Base-by-base conservation (phyloP, 2,797 vertebrate species). In the Pyrrhura leucotis region DNA sequence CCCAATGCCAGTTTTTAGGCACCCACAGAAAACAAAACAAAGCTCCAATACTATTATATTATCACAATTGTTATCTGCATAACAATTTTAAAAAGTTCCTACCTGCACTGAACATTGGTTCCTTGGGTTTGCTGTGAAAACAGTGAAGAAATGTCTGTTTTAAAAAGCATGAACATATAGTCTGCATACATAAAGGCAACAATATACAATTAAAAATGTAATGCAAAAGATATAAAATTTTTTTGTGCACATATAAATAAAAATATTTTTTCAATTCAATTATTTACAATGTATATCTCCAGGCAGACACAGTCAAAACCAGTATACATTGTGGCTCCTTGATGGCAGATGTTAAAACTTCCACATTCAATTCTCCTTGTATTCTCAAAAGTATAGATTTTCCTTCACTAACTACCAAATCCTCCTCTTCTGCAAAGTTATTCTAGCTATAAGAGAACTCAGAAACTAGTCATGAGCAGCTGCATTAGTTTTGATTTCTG, bases 31-130 rank as follows among this genome's bases (percentile, higher is more conserved):
- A 85, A 40, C 14, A 65, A 28, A 42, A 23, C 7, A 9, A 39
- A 39, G 23, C 54, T 15, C 42, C 28, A 59, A 65, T n/a, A 47
- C 28, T 62, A 29, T 40, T 74, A 66, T 20, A 7, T 59, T 89
- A 67, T 47, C 35, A 86, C 29, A 50, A 42, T 48, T 69, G 33
- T 76, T 81, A 62, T 68, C 21, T 77, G 33, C 35, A 89, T 74
- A 66, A 91, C 61, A 89, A 85, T 39, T 12, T 31, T 10, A n/a
- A 26, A 47, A 47, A 83, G 54, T 75, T 98, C 99, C 98, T 99
- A 99, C 99, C 99, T 98, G 99, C 98, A 78, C 98, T 99, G 98
- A 99, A 99, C 87, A 99, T 98, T 13, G 99, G 99, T 67, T 99
- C 99, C 98, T 98, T 99, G 98, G 98, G 99, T 98, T 99, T 99